Base-by-base conservation (phyloP, 2,888 invertebrate species). In the Sarcophaga rosellei region DNA sequence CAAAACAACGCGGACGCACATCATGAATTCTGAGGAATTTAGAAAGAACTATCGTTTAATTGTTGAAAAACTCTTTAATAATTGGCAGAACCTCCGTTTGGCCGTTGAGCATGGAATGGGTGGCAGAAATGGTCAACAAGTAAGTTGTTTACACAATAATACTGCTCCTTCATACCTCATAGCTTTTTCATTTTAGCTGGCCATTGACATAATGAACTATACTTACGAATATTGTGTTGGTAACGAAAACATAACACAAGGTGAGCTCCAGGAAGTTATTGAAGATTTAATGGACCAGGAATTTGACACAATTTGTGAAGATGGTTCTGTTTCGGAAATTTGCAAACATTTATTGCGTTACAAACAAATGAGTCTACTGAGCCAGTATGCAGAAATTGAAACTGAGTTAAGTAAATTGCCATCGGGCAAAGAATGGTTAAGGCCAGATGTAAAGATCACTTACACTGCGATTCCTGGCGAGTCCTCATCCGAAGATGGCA, bases 41-140 rank as follows among this genome's bases (percentile, higher is more conserved):
- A 83, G 87, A 20, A 90, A 90, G 69, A 90, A 92, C 87, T 95
- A 95, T 90, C 94, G 94, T 87, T 94, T 94, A 82, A 94, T 95
- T 88, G 95, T 96, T 10, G 95, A 96, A 90, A 94, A 95, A 89
- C 94, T 96, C 69, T 95, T 96, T 82, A 96, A 95, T 89, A 95
- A 95, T 90, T 96, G 96, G 96, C 95, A 96, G 21, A 96, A 95
- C 6, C 91, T 96, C 45, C 95, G 95, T 89, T 92, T 96, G 45
- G 96, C 96, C 53, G 96, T 96, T 0, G 96, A 96, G 92, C 95
- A 96, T 94, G 95, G 95, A 88, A 95, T 96, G 95, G 96, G 95
- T 53, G 95, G 96, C 25, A 95, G 95, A 23, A 95, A 95, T 89
- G 95, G 96, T 65, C 95, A 95, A 93, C 94, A 96, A 93, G 96